A percentile compares a stretch with the other conserved stretches of the same genome.
phyloP scores from a whole-genome alignment of 2,888 invertebrate species.

The Autographa pulchrina region DNA sequence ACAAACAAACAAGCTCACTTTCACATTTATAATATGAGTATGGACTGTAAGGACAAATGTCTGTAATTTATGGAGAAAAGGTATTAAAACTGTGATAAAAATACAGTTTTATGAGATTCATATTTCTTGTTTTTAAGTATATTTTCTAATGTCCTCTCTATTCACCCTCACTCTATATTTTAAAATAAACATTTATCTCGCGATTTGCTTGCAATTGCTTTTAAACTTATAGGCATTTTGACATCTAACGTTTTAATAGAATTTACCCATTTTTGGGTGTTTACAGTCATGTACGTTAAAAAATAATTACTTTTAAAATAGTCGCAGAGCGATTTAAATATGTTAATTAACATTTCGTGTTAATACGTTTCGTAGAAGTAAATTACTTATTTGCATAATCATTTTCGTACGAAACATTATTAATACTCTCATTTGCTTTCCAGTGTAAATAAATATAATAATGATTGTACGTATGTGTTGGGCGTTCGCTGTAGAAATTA shows the following conservation, averaged over 20 bases:
- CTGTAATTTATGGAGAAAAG: conserved; percentile 24
- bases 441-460: conserved; percentile 6
- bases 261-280: too few relatives aligned
- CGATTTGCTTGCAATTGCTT: not conserved
- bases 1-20: conserved; percentile 5
- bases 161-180: not conserved
- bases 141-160: not conserved
- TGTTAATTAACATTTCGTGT: not conserved
- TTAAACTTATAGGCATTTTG: not conserved
- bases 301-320: too few relatives aligned
- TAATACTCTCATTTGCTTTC: conserved; percentile 45
- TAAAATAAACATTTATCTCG: not conserved
- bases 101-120: conserved; percentile 3
- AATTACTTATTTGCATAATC: conserved; percentile 9
- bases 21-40: conserved; percentile 7
- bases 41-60: conserved; percentile 30
- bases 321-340: not conserved
- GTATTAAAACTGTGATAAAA: not conserved
- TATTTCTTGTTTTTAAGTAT: not conserved
- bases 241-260: not conserved
- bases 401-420: conserved; percentile 12
- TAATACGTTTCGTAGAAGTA: not conserved
- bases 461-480: conserved; percentile 8
- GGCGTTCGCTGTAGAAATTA: conserved; percentile 46
- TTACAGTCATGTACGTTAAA: too few relatives aligned